These are phyloP conservation scores for Choreutis nemorana DNA, from an alignment of 2,888 invertebrate species.

Conservation along the genomic window DNA sequence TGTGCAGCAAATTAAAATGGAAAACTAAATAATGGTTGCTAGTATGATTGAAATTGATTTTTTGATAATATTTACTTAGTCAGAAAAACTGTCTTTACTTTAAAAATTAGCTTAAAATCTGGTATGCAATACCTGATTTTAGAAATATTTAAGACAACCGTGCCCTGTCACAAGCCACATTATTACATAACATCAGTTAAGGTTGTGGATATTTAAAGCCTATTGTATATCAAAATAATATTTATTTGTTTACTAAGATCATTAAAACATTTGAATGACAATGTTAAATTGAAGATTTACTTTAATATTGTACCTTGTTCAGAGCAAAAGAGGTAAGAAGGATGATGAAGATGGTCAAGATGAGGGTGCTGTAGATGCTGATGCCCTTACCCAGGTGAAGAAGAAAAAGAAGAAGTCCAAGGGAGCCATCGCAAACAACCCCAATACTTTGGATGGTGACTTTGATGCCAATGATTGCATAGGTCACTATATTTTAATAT, in stretches of 20 bases:
- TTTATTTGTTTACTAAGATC: too few species aligned
- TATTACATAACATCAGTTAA: too few species aligned
- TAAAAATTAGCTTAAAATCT: too few species aligned
- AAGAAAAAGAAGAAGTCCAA: constrained; percentile 50
- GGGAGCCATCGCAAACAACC: constrained; percentile 43
- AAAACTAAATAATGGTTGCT: too few species aligned
- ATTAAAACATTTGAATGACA: background rate
- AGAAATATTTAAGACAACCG: too few species aligned
- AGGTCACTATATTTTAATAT: too few species aligned
- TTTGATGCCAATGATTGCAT: constrained; percentile 52
- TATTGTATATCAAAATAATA: too few species aligned
- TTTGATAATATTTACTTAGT: background rate
- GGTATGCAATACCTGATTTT: too few species aligned
- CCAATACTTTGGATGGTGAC: constrained; percentile 48
- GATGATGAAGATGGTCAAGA: constrained; percentile 37
- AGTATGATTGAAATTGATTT: background rate
- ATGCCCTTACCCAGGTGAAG: constrained; percentile 23
- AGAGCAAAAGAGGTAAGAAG: constrained; percentile 57
- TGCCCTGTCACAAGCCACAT: too few species aligned
- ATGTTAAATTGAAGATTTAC: background rate
- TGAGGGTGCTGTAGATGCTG: constrained; percentile 33
- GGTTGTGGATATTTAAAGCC: too few species aligned
- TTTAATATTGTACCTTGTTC: constrained; percentile 5
- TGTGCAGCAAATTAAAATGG: too few species aligned
- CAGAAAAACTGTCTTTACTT: too few species aligned